phyloP scores from a whole-genome alignment of 2,888 invertebrate species.

The Drosophila merina region DNA sequence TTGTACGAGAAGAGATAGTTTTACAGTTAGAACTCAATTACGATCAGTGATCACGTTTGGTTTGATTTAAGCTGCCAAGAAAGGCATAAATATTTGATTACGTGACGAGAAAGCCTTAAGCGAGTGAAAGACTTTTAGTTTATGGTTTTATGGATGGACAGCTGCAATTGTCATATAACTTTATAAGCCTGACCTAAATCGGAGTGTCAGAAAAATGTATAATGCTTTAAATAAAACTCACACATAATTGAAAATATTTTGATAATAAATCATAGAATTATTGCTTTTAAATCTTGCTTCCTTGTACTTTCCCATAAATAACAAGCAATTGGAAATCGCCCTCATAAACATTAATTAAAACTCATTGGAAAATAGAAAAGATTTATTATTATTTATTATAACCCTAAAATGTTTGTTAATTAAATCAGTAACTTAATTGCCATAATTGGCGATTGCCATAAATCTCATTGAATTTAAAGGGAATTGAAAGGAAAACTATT shows the following conservation, averaged over 20 bases:
- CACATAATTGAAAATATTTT: neutral
- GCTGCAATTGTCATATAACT: slow-evolving; percentile 41
- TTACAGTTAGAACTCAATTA: slow-evolving; percentile 64
- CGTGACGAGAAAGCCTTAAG: slow-evolving; percentile 53
- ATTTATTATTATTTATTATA: neutral
- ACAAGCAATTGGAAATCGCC: neutral
- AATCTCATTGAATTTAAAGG: slow-evolving; percentile 7
- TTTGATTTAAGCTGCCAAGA: slow-evolving; percentile 50
- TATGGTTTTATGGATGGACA: slow-evolving; percentile 29
- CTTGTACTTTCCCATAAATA: slow-evolving; percentile 2
- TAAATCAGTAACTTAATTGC: slow-evolving; percentile 8
- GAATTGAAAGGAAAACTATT: neutral
- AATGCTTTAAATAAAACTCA: neutral
- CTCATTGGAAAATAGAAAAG: neutral
- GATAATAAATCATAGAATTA: neutral
- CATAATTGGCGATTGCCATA: neutral
- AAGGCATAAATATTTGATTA: slow-evolving; percentile 47
- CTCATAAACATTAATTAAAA: slow-evolving; percentile 17
- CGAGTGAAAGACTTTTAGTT: slow-evolving; percentile 22
- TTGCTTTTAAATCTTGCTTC: neutral
- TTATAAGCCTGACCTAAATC: slow-evolving; percentile 24
- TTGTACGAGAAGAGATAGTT: slow-evolving; percentile 4
- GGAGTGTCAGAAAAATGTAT: slow-evolving; percentile 26
- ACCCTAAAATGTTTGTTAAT: slow-evolving; percentile 8
- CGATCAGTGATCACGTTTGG: slow-evolving; percentile 64